Percentiles rank a stretch among this genome's conserved stretches.
Conservation (phyloP, 2,113 vertebrate genomes). For the Oreochromis aureus region DNA sequence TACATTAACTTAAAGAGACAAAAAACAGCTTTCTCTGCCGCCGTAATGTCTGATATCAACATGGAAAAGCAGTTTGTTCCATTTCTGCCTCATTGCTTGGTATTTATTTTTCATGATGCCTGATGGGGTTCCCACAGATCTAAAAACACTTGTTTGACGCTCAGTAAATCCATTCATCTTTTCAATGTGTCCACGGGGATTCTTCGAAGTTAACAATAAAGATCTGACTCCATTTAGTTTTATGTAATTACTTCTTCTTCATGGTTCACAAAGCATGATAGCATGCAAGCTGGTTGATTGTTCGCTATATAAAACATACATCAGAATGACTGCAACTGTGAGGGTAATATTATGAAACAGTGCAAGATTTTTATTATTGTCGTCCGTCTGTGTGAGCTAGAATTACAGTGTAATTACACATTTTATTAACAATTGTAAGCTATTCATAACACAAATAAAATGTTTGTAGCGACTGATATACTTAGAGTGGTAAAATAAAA, state of each 20-base stretch:
- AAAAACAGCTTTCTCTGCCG: neutral
- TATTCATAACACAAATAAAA: neutral
- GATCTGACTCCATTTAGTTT: constrained; percentile 11
- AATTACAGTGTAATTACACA: neutral
- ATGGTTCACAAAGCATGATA: constrained; percentile 16
- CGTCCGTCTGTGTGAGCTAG: neutral
- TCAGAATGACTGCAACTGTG: neutral
- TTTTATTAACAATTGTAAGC: neutral
- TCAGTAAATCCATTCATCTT: constrained; percentile 1
- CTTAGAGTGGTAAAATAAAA: neutral
- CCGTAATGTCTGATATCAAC: neutral
- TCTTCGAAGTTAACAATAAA: constrained; percentile 18
- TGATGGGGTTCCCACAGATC: neutral
- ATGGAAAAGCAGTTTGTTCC: neutral
- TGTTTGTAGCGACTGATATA: neutral
- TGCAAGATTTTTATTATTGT: neutral
- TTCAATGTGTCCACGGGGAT: constrained; percentile 8
- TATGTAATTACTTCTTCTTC: constrained; percentile 22
- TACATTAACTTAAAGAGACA: neutral
- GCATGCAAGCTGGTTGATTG: neutral
- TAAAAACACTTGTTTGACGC: constrained; percentile 20
- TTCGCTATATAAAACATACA: neutral
- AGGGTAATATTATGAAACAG: neutral
- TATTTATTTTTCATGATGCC: constrained; percentile 20
- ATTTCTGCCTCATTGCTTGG: constrained; percentile 3